Evolutionary conservation across 1,140 invertebrate species (phyloP).

Genomic region (Manduca sexta): DNA sequence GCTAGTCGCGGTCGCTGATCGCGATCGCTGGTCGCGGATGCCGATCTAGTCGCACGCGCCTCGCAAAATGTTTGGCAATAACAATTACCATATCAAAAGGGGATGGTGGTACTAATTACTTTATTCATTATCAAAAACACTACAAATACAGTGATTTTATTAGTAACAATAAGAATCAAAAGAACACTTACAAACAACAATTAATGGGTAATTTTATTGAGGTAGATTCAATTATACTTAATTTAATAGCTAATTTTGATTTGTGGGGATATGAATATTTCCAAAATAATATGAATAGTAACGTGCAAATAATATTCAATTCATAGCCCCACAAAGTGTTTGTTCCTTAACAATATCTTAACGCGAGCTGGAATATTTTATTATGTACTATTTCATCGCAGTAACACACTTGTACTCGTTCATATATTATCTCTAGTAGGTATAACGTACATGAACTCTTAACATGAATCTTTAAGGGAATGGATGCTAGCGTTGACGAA

Average conservation of each 20-base stretch:
- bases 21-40: too few relatives aligned
- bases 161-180: slow-evolving; percentile 65
- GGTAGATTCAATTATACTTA: slow-evolving; percentile 60
- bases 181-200: slow-evolving; percentile 66
- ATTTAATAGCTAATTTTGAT: slow-evolving; percentile 42
- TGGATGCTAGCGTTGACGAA: too few relatives aligned
- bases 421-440: too few relatives aligned
- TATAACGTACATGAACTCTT: too few relatives aligned
- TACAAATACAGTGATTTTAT: slow-evolving; percentile 54
- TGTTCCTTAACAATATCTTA: slow-evolving; percentile 8
- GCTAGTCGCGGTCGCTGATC: too few relatives aligned
- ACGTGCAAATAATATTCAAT: not conserved
- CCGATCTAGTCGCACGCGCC: not conserved
- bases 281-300: too few relatives aligned
- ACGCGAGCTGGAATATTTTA: slow-evolving; percentile 10
- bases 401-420: too few relatives aligned
- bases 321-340: slow-evolving; percentile 12
- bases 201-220: slow-evolving; percentile 68
- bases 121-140: slow-evolving; percentile 62
- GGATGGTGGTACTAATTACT: slow-evolving; percentile 57
- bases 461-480: too few relatives aligned
- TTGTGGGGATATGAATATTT: slow-evolving; percentile 25
- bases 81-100: slow-evolving; percentile 70
- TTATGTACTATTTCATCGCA: too few relatives aligned
- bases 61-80: slow-evolving; percentile 46